Evolutionary conservation across 2,888 invertebrate genomes (phyloP).

Genomic region (Nephrocerus scutellatus): DNA sequence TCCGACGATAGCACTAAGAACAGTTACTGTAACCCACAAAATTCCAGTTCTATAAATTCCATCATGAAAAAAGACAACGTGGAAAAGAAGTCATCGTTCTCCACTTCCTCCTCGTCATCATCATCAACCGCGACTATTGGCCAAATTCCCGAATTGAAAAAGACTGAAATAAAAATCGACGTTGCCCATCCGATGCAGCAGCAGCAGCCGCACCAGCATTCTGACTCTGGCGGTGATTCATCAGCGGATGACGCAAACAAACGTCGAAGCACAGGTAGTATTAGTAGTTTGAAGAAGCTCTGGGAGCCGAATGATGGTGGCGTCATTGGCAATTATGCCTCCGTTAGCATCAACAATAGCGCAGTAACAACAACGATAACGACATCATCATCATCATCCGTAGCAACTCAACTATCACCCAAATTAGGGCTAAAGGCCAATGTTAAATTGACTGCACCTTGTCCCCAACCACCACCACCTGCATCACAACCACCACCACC

Average conservation of each 20-base stretch:
- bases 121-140: slow-evolving; percentile 11
- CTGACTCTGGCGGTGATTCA: slow-evolving; percentile 20
- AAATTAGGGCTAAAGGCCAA: slow-evolving; percentile 54
- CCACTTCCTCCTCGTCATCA: slow-evolving; percentile 21
- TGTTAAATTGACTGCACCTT: too few species aligned
- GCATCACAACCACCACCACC: slow-evolving; percentile 27
- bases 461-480: slow-evolving; percentile 31
- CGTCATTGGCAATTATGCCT: slow-evolving; percentile 20
- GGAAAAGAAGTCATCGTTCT: slow-evolving; percentile 17
- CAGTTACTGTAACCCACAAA: slow-evolving; percentile 22
- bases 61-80: slow-evolving; percentile 24
- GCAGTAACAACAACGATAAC: slow-evolving; percentile 48
- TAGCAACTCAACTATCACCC: slow-evolving; percentile 37
- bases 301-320: slow-evolving; percentile 87
- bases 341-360: slow-evolving; percentile 31
- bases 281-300: slow-evolving; percentile 82
- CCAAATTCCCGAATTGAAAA: slow-evolving; percentile 34
- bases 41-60: slow-evolving; percentile 16
- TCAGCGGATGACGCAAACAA: slow-evolving; percentile 67
- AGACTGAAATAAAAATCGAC: slow-evolving; percentile 49
- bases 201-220: slow-evolving; percentile 8
- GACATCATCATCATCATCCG: slow-evolving; percentile 19
- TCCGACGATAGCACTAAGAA: slow-evolving; percentile 21
- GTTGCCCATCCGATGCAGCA: slow-evolving; percentile 28
- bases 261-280: slow-evolving; percentile 84